A percentile compares a stretch with the other conserved stretches of the same genome.
These are phyloP conservation scores for Calosoma granatense DNA, from an alignment of 1,140 invertebrate genomes.

Conservation along the genomic window DNA sequence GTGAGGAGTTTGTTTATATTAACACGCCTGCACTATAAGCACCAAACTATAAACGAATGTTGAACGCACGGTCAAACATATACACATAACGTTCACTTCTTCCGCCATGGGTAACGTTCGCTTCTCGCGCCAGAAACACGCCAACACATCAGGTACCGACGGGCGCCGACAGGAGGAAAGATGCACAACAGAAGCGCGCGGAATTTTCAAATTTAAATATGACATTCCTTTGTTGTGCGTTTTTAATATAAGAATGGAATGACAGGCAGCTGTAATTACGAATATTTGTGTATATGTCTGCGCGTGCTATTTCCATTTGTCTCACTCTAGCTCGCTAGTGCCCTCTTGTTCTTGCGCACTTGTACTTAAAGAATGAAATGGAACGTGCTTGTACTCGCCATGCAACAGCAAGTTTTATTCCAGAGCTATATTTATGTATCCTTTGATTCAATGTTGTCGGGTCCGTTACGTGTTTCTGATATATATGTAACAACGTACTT, in stretches of 20 bases:
- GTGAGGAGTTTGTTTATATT: conserved; percentile 31
- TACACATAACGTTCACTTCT: background rate
- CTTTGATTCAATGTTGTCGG: too few relatives aligned
- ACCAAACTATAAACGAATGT: background rate
- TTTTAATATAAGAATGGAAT: conserved; percentile 7
- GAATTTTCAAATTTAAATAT: conserved; percentile 9
- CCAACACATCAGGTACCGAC: background rate
- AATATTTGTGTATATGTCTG: conserved; percentile 1
- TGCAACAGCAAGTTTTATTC: too few relatives aligned
- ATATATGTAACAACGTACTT: too few relatives aligned
- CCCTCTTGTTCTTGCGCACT: too few relatives aligned
- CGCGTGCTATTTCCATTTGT: too few relatives aligned
- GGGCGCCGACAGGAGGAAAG: background rate
- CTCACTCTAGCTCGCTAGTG: too few relatives aligned
- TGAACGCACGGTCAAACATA: background rate
- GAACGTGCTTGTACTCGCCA: too few relatives aligned
- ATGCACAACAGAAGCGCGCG: conserved; percentile 1
- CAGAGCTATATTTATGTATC: too few relatives aligned
- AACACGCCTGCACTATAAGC: conserved; percentile 23
- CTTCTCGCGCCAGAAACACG: background rate
- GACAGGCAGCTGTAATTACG: conserved; percentile 3
- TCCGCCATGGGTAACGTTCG: background rate
- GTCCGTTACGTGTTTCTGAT: too few relatives aligned
- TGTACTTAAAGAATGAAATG: too few relatives aligned
- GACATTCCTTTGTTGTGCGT: conserved; percentile 4